phyloP scores from a whole-genome alignment of 2,888 invertebrate species.

The Zaprionus obscuricornis region DNA sequence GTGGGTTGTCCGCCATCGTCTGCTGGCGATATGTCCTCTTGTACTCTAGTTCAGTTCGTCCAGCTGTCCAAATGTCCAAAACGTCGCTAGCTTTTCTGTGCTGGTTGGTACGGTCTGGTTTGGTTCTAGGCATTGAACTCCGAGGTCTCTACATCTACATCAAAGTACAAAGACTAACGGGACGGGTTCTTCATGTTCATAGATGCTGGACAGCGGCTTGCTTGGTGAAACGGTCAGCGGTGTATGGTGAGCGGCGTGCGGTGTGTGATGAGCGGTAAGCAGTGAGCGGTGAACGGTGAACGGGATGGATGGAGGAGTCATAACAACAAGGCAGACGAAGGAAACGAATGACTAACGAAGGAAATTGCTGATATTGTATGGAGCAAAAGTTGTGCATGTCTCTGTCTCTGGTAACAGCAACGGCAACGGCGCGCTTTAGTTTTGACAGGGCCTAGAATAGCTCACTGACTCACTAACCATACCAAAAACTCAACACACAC shows the following conservation, averaged over 20 bases:
- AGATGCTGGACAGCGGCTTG: slow-evolving; percentile 51
- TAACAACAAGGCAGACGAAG: slow-evolving; percentile 61
- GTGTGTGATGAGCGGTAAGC: too few species aligned
- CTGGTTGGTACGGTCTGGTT: slow-evolving; percentile 12
- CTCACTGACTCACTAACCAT: slow-evolving; percentile 29
- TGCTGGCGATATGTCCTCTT: slow-evolving; percentile 72
- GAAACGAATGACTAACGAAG: slow-evolving; percentile 76
- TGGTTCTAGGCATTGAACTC: slow-evolving; percentile 60
- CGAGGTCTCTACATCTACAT: slow-evolving; percentile 65
- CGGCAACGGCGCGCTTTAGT: slow-evolving; percentile 71
- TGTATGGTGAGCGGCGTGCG: too few species aligned
- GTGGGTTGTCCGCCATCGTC: slow-evolving; percentile 67
- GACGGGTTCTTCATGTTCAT: slow-evolving; percentile 54
- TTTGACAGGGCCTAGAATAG: slow-evolving; percentile 66
- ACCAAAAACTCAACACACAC: slow-evolving; percentile 19
- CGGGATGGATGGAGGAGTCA: too few species aligned
- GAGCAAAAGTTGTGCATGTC: slow-evolving; percentile 71
- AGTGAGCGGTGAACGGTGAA: neutral
- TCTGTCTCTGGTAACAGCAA: too few species aligned
- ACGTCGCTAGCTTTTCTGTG: slow-evolving; percentile 35
- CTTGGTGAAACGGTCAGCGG: neutral
- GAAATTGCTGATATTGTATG: slow-evolving; percentile 78
- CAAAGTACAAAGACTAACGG: slow-evolving; percentile 73
- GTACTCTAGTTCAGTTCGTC: too few species aligned
- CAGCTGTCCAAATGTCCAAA: slow-evolving; percentile 43